These are phyloP conservation scores for Drosophila mauritiana DNA, from an alignment of 1,140 invertebrate species.

Conservation along the genomic window DNA sequence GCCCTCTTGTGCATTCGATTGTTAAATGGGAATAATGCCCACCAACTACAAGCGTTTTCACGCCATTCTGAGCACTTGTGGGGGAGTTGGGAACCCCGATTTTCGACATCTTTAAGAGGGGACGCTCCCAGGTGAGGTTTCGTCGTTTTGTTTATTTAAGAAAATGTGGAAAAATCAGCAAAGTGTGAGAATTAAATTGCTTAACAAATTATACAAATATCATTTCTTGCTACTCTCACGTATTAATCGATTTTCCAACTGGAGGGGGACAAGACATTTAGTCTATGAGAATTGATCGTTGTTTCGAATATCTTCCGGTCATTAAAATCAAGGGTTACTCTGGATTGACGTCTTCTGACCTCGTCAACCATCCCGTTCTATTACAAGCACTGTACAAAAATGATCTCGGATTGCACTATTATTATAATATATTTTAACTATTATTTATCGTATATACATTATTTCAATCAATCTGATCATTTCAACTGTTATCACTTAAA, in stretches of 20 bases:
- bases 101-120: slow-evolving; percentile 39
- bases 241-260: slow-evolving; percentile 10
- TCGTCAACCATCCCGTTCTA: too few relatives aligned
- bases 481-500: too few relatives aligned
- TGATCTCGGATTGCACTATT: too few relatives aligned
- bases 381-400: too few relatives aligned
- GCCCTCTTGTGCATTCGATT: slow-evolving; percentile 49
- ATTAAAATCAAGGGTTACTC: slow-evolving; percentile 27
- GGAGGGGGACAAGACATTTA: neutral
- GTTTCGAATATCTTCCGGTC: slow-evolving; percentile 61
- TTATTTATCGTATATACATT: too few relatives aligned
- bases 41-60: slow-evolving; percentile 82
- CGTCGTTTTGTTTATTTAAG: slow-evolving; percentile 72
- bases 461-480: too few relatives aligned
- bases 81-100: slow-evolving; percentile 23
- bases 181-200: slow-evolving; percentile 74
- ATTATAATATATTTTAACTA: too few relatives aligned
- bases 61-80: slow-evolving; percentile 74
- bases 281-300: slow-evolving; percentile 50
- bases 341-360: too few relatives aligned
- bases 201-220: slow-evolving; percentile 66
- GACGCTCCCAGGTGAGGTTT: slow-evolving; percentile 51
- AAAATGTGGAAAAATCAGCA: slow-evolving; percentile 66
- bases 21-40: slow-evolving; percentile 74
- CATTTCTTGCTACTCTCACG: slow-evolving; percentile 10